A percentile compares a stretch with the other conserved stretches of the same genome.
Evolutionary conservation across 2,113 vertebrate species (phyloP).

Genomic region (Catagonus wagneri): DNA sequence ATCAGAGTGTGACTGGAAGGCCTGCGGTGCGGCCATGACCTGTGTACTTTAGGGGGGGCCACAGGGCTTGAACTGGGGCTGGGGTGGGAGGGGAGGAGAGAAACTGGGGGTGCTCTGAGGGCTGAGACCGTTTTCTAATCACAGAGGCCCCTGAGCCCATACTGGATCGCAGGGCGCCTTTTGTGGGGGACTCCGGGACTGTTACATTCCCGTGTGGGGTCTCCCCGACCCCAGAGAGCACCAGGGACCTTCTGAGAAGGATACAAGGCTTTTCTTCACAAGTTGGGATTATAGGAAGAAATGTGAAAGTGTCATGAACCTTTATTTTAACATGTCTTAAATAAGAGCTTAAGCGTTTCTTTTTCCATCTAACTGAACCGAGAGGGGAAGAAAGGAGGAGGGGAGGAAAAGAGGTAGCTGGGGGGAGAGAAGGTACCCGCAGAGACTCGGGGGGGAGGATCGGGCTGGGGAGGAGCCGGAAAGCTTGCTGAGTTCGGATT

Average conservation of each 20-base stretch:
- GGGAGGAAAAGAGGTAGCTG: background rate
- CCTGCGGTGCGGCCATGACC: background rate
- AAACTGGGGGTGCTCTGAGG: background rate
- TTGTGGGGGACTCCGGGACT: background rate
- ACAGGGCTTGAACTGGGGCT: background rate
- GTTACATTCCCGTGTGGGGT: too few relatives aligned
- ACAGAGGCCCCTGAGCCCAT: background rate
- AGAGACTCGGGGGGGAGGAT: background rate
- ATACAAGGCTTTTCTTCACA: background rate
- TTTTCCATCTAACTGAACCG: background rate
- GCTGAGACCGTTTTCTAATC: background rate
- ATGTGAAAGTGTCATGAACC: background rate
- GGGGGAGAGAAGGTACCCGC: background rate
- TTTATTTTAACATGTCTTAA: background rate
- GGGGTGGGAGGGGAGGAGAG: background rate
- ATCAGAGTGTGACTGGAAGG: too few relatives aligned
- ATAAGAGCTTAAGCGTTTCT: background rate
- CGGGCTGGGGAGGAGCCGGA: background rate
- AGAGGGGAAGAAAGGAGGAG: background rate
- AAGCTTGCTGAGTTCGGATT: background rate
- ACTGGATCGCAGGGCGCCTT: background rate
- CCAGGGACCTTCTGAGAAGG: background rate
- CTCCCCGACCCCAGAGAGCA: background rate
- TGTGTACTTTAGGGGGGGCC: fast-evolving
- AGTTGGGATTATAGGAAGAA: background rate